Conservation (phyloP, 2,888 invertebrate genomes). For the Melanchra persicariae region DNA sequence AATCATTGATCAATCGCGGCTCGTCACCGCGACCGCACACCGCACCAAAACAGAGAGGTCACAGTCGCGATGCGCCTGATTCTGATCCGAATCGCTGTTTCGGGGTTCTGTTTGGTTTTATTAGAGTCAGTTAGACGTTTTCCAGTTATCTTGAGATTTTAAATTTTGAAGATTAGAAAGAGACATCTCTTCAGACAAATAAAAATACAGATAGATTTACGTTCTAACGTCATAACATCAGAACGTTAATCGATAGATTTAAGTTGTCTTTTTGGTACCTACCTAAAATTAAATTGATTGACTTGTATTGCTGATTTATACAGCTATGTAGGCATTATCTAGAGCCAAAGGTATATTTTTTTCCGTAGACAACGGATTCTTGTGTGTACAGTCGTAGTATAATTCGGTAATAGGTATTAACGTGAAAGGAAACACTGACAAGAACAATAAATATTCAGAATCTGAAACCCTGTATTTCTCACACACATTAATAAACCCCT, state of each 20-base stretch:
- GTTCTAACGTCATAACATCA: too few species aligned
- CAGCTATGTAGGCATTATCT: background rate
- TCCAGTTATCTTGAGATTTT: background rate
- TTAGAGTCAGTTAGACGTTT: background rate
- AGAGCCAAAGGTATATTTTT: background rate
- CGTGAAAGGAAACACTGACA: background rate
- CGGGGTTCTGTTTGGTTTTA: background rate
- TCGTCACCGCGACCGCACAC: constrained; percentile 87
- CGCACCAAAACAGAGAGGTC: constrained; percentile 72
- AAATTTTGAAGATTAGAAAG: background rate
- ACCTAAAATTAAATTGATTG: too few species aligned
- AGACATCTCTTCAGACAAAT: too few species aligned
- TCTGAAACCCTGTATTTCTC: background rate
- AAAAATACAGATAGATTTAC: too few species aligned
- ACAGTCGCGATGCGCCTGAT: constrained; percentile 62
- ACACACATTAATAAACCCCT: constrained; percentile 21
- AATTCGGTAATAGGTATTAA: background rate
- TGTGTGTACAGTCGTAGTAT: background rate
- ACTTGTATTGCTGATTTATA: too few species aligned
- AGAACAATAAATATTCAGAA: background rate
- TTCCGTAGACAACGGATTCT: too few species aligned
- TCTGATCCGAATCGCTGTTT: constrained; percentile 42
- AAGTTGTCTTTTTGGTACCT: too few species aligned
- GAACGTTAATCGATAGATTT: too few species aligned
- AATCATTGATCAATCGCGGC: constrained; percentile 87